A percentile compares a stretch with the other conserved stretches of the same genome.
Evolutionary conservation across 2,797 vertebrate species (phyloP).

Genomic region (Ctenochaetus hawaiiensis): DNA sequence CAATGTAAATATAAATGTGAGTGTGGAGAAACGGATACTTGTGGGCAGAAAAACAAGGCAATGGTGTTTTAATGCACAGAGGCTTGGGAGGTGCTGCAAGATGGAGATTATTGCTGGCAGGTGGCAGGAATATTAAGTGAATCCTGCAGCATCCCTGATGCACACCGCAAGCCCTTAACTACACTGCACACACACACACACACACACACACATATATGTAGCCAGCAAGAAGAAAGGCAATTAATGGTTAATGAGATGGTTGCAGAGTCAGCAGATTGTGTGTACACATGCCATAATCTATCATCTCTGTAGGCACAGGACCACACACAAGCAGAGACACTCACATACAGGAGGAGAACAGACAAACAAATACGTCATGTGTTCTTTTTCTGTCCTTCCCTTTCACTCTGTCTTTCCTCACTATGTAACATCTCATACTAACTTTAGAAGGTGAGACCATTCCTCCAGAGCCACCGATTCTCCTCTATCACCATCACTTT

Average conservation of each 20-base stretch:
- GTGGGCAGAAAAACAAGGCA: conserved; percentile 58
- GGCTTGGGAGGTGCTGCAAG: conserved; percentile 61
- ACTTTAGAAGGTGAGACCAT: conserved; percentile 57
- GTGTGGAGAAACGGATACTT: conserved; percentile 30
- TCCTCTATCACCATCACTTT: conserved; percentile 38
- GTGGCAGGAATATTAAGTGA: conserved; percentile 79
- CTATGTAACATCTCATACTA: conserved; percentile 47
- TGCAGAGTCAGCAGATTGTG: conserved; percentile 72
- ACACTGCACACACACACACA: conserved; percentile 43
- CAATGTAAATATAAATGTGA: conserved; percentile 14
- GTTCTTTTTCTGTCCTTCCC: conserved; percentile 18
- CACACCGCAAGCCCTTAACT: conserved; percentile 71
- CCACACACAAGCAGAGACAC: conserved; percentile 27
- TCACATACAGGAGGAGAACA: not conserved
- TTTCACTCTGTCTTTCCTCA: conserved; percentile 27
- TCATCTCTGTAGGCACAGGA: conserved; percentile 57
- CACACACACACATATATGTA: conserved; percentile 33
- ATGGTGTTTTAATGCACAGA: conserved; percentile 45
- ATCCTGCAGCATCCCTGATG: conserved; percentile 69
- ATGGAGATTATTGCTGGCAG: conserved; percentile 70
- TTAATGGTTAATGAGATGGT: conserved; percentile 75
- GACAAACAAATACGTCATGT: conserved; percentile 33
- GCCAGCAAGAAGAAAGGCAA: conserved; percentile 48
- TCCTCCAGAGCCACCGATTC: conserved; percentile 29
- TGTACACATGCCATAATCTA: conserved; percentile 61